phyloP scores from a whole-genome alignment of 2,888 invertebrate species.

The Synanthedon vespiformis region DNA sequence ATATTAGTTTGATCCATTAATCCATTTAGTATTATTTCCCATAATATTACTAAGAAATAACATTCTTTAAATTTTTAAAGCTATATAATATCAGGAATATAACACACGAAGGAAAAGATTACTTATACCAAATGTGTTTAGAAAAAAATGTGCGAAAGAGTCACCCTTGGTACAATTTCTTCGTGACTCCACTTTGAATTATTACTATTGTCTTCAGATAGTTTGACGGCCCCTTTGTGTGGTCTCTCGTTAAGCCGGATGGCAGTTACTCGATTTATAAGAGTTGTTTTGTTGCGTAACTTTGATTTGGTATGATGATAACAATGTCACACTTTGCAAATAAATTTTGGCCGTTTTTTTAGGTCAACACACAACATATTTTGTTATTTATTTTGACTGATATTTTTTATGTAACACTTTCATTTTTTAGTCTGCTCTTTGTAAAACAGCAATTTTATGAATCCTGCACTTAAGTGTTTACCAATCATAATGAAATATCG shows the following conservation, averaged over 20 bases:
- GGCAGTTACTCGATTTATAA: conserved; percentile 9
- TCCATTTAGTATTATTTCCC: too few species aligned
- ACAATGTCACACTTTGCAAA: conserved; percentile 1
- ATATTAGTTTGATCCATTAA: too few species aligned
- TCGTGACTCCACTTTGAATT: neutral
- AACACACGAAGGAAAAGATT: neutral
- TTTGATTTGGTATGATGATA: conserved; percentile 7
- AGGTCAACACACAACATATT: too few species aligned
- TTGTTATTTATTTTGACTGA: too few species aligned
- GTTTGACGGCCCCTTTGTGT: conserved; percentile 8
- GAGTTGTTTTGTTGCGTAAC: conserved; percentile 9
- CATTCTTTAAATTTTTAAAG: too few species aligned
- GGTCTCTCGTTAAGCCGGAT: neutral
- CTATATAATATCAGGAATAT: too few species aligned
- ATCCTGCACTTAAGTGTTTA: too few species aligned
- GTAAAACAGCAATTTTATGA: too few species aligned
- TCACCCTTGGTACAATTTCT: neutral
- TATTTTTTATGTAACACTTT: too few species aligned
- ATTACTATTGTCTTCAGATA: conserved; percentile 2
- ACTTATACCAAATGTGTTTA: neutral
- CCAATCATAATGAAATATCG: too few species aligned
- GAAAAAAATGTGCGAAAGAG: neutral
- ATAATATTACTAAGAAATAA: too few species aligned
- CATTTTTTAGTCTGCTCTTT: too few species aligned
- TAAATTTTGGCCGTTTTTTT: neutral